Evolutionary conservation across 2,888 invertebrate species (phyloP).

Genomic region (Cerceris ruficornis): DNA sequence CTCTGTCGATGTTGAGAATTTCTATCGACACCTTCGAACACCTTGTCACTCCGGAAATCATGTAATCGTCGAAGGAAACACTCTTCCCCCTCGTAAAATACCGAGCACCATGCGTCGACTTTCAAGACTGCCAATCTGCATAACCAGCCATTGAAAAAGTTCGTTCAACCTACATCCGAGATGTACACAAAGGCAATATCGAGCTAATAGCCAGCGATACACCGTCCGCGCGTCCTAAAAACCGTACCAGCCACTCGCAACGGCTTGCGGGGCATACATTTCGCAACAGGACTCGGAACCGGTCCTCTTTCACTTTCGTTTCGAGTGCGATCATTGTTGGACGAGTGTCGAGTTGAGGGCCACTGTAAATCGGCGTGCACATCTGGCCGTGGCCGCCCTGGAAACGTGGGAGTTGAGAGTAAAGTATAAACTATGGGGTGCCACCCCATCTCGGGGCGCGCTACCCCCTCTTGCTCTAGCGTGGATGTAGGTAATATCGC

Average conservation of each 20-base stretch:
- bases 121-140: background rate
- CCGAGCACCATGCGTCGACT: background rate
- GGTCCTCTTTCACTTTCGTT: conserved; percentile 41
- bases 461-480: conserved; percentile 26
- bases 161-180: too few species aligned
- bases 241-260: background rate
- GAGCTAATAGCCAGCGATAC: background rate
- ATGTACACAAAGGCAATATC: background rate
- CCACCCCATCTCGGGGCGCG: conserved; percentile 63
- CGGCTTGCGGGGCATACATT: background rate
- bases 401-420: conserved; percentile 73
- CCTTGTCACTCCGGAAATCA: background rate
- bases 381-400: conserved; percentile 74
- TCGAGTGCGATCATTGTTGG: conserved; percentile 12
- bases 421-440: conserved; percentile 76
- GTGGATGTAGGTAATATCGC: conserved; percentile 67
- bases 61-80: background rate
- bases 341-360: conserved; percentile 59
- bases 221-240: background rate
- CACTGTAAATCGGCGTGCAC: conserved; percentile 75
- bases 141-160: background rate
- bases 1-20: background rate
- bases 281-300: conserved; percentile 24
- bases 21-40: background rate
- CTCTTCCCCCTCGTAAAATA: background rate